Percentiles rank a stretch among this genome's conserved stretches.
Evolutionary conservation across 2,888 invertebrate species (phyloP).

Genomic region (Eubasilissa splendida): DNA sequence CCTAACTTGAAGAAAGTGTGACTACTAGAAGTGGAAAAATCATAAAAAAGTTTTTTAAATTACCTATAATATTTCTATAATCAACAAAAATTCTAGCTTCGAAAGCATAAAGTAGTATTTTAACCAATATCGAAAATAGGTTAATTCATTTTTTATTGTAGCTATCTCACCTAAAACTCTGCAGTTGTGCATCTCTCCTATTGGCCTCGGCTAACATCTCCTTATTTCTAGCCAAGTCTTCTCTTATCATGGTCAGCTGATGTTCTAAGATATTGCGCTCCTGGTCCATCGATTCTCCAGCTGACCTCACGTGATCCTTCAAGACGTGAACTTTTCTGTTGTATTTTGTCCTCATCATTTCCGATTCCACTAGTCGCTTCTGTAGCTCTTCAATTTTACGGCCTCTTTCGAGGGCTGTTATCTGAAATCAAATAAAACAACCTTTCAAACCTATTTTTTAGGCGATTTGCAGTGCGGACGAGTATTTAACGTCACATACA

Average conservation of each 20-base stretch:
- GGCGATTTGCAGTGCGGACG: too few species aligned
- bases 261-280: slow-evolving; percentile 81
- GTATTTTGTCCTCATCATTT: slow-evolving; percentile 82
- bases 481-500: too few species aligned
- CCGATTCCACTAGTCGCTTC: slow-evolving; percentile 85
- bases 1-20: too few species aligned
- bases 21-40: too few species aligned
- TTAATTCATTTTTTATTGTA: too few species aligned
- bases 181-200: slow-evolving; percentile 83
- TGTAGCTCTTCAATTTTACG: slow-evolving; percentile 89
- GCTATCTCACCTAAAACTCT: slow-evolving; percentile 76
- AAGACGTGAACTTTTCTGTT: slow-evolving; percentile 80
- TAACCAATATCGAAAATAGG: too few species aligned
- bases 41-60: too few species aligned
- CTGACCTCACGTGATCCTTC: slow-evolving; percentile 81
- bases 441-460: too few species aligned
- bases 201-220: slow-evolving; percentile 82
- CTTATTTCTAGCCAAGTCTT: slow-evolving; percentile 83
- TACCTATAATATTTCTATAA: too few species aligned
- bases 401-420: slow-evolving; percentile 86
- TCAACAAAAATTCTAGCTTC: too few species aligned
- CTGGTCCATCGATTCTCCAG: slow-evolving; percentile 79
- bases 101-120: too few species aligned
- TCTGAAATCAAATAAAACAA: slow-evolving; percentile 69
- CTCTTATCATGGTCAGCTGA: slow-evolving; percentile 79